Percentiles rank a stretch among this genome's conserved stretches.
Evolutionary conservation across 2,113 vertebrate species (phyloP).

Genomic region (Pleuronectes platessa): DNA sequence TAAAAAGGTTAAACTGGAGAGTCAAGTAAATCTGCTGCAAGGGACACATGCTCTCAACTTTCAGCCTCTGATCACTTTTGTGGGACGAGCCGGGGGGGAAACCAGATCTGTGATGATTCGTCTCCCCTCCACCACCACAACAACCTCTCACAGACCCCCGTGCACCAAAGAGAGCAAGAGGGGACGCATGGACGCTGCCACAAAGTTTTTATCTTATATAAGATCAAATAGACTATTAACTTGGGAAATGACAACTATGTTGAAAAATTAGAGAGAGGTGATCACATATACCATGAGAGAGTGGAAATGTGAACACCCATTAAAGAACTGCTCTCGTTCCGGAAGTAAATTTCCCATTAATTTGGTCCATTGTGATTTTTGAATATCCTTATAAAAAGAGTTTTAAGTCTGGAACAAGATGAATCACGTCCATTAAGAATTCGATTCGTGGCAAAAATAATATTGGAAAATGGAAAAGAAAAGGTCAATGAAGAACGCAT

Average conservation of each 20-base stretch:
- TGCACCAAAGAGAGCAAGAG: conserved; percentile 10
- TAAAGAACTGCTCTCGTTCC: no score
- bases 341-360: no score
- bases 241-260: conserved; percentile 41
- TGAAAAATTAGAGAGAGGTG: conserved; percentile 51
- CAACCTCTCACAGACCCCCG: conserved; percentile 24
- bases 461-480: no score
- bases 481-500: no score
- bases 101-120: conserved; percentile 76
- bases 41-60: conserved; percentile 83
- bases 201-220: conserved; percentile 27
- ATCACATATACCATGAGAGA: conserved; percentile 37
- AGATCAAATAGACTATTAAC: conserved; percentile 45
- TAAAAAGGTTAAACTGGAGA: conserved; percentile 84
- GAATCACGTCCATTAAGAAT: no score
- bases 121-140: conserved; percentile 37
- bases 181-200: conserved; percentile 5
- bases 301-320: no score
- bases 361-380: no score
- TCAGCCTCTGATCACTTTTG: conserved; percentile 85
- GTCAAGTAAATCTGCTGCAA: conserved; percentile 82
- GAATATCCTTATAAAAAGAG: no score
- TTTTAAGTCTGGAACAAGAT: no score
- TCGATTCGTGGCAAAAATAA: no score
- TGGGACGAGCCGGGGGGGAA: conserved; percentile 82